Evolutionary conservation across 1,140 invertebrate genomes (phyloP), one percentile per base, ranked within the genome.

Genomic region (Anoplophora glabripennis): DNA sequence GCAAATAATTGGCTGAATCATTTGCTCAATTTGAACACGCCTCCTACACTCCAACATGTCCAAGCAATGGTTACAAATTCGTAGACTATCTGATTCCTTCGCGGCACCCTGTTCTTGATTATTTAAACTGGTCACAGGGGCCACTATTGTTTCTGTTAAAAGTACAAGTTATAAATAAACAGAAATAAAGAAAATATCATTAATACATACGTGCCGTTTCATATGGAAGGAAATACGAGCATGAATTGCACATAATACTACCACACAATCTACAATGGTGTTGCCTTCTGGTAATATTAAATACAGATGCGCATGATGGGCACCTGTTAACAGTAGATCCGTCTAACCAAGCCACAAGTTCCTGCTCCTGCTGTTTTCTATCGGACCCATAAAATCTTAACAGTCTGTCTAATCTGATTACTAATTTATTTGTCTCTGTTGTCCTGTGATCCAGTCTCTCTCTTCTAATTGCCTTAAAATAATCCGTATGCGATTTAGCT

Each of bases 201-300:
- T 9, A 46, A 55, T 28, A 84, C 87, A 83, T 82, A 94, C 93
- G 86, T 55, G 94, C 95, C 77, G 87, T 85, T 49, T 84, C 79
- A 69, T 94, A 80, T 36, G 89, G 83, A 58, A 99, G 78, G 77
- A 96, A 97, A 61, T 87, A 78, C 11, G 94, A 98, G 75, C 96
- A 99, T 64, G 89, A 86, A 73, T 95, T 84, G 76, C 96, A 99
- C 82, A 98, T 90, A 55, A 99, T 89, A 49, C 89, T 89, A 0
- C 97, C 96, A 81, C 96, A 99, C 4, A 99, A 79, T 63, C 96
- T 80, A 73, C 96, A 99, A 77, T 99, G 96, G 80, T 99, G 96
- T 75, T 96, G 91, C 57, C 96, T 79, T 53, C 92, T 82, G 0
- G 93, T 86, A 34, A 98, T 72, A 67, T 89, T 88, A 75, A 99